Percentiles rank a stretch among this genome's conserved stretches.
Evolutionary conservation across 2,888 invertebrate species (phyloP).

Genomic region (Drosophila neutralis): DNA sequence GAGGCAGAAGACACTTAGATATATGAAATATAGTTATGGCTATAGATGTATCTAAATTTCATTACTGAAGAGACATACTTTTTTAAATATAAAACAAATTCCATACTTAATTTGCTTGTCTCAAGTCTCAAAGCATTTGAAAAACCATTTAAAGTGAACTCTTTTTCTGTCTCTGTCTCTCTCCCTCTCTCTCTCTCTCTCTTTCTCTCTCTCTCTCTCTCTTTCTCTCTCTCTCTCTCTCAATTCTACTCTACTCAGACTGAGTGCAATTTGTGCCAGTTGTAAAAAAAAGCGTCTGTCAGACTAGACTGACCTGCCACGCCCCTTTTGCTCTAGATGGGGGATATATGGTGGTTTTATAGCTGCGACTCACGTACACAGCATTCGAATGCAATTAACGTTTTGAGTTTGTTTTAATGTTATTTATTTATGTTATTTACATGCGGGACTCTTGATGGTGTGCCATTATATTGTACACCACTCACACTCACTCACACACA

Average conservation of each 20-base stretch:
- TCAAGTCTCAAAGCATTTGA: neutral
- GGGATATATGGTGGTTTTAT: constrained; percentile 25
- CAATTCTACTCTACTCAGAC: neutral
- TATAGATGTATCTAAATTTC: neutral
- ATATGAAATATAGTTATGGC: neutral
- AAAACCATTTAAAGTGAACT: neutral
- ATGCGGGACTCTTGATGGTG: constrained; percentile 52
- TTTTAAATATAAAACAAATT: neutral
- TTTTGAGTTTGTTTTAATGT: constrained; percentile 68
- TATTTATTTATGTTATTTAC: constrained; percentile 67
- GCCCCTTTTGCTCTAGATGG: constrained; percentile 30
- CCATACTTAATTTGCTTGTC: neutral
- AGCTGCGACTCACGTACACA: constrained; percentile 55
- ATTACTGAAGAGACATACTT: neutral
- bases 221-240: neutral
- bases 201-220: neutral
- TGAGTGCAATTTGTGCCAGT: constrained; percentile 34
- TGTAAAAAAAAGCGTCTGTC: constrained; percentile 17
- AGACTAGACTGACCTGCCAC: constrained; percentile 39
- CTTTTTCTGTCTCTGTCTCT: neutral
- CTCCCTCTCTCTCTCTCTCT: neutral
- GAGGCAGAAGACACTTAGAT: neutral
- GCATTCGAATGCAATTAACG: constrained; percentile 66
- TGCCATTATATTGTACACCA: constrained; percentile 34
- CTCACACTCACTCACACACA: constrained; percentile 4